phyloP scores from a whole-genome alignment of 1,140 invertebrate species.

The Pseudomyrmex dendroicus region DNA sequence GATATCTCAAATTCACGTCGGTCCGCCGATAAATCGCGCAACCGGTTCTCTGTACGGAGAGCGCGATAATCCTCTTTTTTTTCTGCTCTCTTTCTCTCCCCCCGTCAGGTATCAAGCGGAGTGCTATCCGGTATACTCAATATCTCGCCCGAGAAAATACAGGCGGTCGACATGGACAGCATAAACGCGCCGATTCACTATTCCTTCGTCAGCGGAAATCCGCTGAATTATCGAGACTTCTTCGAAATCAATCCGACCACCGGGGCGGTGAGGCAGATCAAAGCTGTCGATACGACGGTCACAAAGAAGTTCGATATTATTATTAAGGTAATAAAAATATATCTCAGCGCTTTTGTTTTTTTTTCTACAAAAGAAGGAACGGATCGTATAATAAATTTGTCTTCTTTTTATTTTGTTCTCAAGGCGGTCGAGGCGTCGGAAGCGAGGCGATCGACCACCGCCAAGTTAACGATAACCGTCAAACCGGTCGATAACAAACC shows the following conservation, averaged over 20 bases:
- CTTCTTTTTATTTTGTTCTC: conserved; percentile 26
- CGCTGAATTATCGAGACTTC: conserved; percentile 90
- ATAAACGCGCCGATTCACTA: conserved; percentile 92
- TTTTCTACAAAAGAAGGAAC: neutral
- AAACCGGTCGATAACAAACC: conserved; percentile 94
- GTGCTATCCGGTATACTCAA: conserved; percentile 92
- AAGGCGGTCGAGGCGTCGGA: conserved; percentile 93
- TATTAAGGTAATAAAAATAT: conserved; percentile 87
- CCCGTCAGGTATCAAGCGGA: conserved; percentile 90
- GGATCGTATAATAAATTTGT: neutral
- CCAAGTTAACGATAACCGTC: conserved; percentile 92
- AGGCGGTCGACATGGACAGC: conserved; percentile 95
- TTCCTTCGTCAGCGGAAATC: conserved; percentile 92
- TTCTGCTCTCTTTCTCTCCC: no score
- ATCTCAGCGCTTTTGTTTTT: neutral
- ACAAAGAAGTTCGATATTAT: conserved; percentile 90
- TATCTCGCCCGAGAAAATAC: conserved; percentile 94
- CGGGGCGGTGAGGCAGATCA: conserved; percentile 92
- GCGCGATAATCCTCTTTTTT: conserved; percentile 26
- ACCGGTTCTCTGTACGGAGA: conserved; percentile 60
- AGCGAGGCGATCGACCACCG: conserved; percentile 91
- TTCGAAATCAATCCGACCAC: conserved; percentile 93
- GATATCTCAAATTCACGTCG: conserved; percentile 29
- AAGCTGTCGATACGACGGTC: conserved; percentile 91
- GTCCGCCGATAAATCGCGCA: conserved; percentile 39